A percentile compares a stretch with the other conserved stretches of the same genome.
Conservation (phyloP, 2,797 vertebrate species). For the Otolemur crassicaudatus region DNA sequence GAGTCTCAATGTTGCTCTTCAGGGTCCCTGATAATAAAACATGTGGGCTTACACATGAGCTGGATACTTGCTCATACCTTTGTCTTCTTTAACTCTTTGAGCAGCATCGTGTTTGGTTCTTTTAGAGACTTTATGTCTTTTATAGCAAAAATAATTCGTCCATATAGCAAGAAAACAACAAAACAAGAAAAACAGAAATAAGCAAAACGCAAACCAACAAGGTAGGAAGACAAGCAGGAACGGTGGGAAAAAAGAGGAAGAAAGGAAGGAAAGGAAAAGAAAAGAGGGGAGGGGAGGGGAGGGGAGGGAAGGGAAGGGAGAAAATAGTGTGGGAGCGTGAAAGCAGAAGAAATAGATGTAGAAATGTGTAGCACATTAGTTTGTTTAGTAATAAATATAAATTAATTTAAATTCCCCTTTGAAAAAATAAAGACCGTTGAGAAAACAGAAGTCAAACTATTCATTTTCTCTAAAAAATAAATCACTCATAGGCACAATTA, state of each 20-base stretch:
- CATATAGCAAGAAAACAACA: not conserved
- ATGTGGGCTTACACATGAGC: not conserved
- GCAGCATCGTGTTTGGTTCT: not conserved
- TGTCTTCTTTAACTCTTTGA: not conserved
- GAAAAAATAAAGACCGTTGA: not conserved
- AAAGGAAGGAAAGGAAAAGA: not conserved
- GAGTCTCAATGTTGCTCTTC: not conserved
- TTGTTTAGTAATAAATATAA: not conserved
- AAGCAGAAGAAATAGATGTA: not conserved
- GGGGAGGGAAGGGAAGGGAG: no score
- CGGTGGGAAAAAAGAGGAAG: not conserved
- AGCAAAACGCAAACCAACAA: not conserved
- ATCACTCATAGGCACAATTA: not conserved
- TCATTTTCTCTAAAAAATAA: not conserved
- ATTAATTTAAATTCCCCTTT: not conserved
- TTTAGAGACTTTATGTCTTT: not conserved
- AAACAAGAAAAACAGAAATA: not conserved
- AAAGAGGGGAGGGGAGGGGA: no score
- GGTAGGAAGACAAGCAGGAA: not conserved
- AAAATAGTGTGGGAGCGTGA: not conserved
- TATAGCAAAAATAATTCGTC: not conserved
- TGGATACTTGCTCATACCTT: not conserved
- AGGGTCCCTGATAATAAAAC: not conserved
- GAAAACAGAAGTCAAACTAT: conserved; percentile 10
- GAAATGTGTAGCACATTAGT: not conserved